A percentile compares a stretch with the other conserved stretches of the same genome.
These are phyloP conservation scores for Salmo trutta DNA, from an alignment of 2,797 vertebrate genomes.

Conservation along the genomic window DNA sequence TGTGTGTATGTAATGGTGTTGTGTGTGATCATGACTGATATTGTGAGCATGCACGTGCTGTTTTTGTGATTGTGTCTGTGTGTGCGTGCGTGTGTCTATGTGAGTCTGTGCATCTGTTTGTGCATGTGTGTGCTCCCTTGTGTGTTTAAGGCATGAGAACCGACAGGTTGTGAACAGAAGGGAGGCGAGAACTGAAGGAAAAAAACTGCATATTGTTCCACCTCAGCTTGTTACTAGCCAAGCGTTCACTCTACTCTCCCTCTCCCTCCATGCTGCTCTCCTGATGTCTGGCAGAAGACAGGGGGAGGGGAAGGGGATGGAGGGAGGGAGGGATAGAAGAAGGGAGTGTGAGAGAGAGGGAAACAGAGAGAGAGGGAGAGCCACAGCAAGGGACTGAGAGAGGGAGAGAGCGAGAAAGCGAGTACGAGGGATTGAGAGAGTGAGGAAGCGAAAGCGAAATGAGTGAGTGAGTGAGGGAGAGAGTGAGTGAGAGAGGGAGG, in stretches of 20 bases:
- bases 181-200: background rate
- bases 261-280: background rate
- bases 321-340: too few species aligned
- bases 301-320: too few species aligned
- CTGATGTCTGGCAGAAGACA: background rate
- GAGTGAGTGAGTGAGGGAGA: background rate
- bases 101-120: background rate
- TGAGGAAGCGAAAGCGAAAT: background rate
- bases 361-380: too few species aligned
- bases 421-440: background rate
- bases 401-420: background rate
- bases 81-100: background rate
- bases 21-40: too few species aligned
- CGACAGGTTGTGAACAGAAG: constrained; percentile 19
- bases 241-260: background rate
- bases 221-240: constrained; percentile 8
- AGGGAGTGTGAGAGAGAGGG: too few species aligned
- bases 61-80: too few species aligned
- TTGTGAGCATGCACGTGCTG: too few species aligned
- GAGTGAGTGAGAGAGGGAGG: background rate
- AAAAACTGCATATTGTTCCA: constrained; percentile 6
- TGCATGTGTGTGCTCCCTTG: background rate
- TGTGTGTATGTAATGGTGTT: too few species aligned
- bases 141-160: background rate
- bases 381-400: too few species aligned